A percentile compares a stretch with the other conserved stretches of the same genome.
phyloP scores from a whole-genome alignment of 92 coral and sea anemone species.

The Phenganax marumi region DNA sequence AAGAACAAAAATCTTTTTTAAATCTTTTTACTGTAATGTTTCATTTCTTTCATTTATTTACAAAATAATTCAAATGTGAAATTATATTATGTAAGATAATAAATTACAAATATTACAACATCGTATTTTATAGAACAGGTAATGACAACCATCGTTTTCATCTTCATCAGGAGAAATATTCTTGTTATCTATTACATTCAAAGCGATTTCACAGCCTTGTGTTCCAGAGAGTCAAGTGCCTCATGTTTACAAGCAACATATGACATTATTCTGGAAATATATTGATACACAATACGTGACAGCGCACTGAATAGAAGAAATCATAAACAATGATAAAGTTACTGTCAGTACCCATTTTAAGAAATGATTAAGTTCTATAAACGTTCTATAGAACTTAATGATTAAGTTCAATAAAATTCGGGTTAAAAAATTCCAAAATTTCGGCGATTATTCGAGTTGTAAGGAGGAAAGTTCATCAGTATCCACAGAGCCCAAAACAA shows the following conservation, averaged over 20 bases:
- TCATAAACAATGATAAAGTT: neutral
- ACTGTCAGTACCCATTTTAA: neutral
- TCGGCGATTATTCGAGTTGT: neutral
- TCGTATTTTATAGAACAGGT: neutral
- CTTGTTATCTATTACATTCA: neutral
- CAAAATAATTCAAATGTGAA: neutral
- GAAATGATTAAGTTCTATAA: neutral
- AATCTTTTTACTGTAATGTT: neutral
- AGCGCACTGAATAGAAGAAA: neutral
- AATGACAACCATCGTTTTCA: neutral
- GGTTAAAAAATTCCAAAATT: neutral
- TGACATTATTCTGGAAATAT: neutral
- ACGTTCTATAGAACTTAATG: too few species aligned
- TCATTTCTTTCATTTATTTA: neutral
- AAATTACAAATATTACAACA: neutral
- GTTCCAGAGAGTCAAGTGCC: neutral
- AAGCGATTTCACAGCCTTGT: neutral
- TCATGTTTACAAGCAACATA: neutral
- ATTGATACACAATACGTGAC: too few species aligned
- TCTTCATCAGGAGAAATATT: too few species aligned
- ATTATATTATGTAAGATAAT: conserved; percentile 15
- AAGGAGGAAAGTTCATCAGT: neutral
- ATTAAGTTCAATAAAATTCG: conserved; percentile 11
- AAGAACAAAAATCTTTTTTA: too few species aligned
- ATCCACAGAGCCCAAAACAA: conserved; percentile 29